Evolutionary conservation across 2,888 invertebrate species (phyloP).

Genomic region (Hemicrepidius hirtus): DNA sequence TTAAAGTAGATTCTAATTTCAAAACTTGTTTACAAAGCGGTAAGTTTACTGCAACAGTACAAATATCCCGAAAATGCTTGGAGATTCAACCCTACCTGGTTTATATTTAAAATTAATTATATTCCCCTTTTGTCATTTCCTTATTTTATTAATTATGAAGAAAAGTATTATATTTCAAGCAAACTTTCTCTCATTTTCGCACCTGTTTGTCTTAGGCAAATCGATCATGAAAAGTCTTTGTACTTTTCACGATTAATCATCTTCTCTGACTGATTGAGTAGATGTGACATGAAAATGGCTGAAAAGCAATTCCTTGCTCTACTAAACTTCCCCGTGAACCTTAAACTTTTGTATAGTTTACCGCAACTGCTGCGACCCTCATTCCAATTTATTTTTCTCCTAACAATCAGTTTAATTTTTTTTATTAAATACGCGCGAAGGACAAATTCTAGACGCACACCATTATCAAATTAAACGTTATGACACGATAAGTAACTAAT

Average conservation of each 20-base stretch:
- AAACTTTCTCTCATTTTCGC: constrained; percentile 11
- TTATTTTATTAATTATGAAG: too few species aligned
- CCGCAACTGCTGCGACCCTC: background rate
- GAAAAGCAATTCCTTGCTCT: constrained; percentile 27
- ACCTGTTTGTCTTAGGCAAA: constrained; percentile 21
- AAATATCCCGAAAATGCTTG: too few species aligned
- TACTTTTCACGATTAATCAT: constrained; percentile 20
- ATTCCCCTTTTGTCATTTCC: too few species aligned
- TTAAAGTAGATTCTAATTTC: too few species aligned
- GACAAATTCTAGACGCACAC: background rate
- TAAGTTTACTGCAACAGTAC: too few species aligned
- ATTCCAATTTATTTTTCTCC: background rate
- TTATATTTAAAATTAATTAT: too few species aligned
- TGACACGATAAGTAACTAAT: constrained; percentile 24
- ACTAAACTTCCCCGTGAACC: background rate
- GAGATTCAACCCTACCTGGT: too few species aligned
- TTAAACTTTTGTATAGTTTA: background rate
- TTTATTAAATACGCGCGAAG: background rate
- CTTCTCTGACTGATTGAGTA: constrained; percentile 22
- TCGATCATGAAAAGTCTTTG: constrained; percentile 15
- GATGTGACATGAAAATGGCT: constrained; percentile 20
- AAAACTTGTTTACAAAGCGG: too few species aligned
- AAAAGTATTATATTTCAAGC: constrained; percentile 1
- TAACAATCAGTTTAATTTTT: background rate
- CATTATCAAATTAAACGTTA: constrained; percentile 33